Conservation (phyloP, 2,797 vertebrate genomes). For the Xiphorhynchus erythropygius region DNA sequence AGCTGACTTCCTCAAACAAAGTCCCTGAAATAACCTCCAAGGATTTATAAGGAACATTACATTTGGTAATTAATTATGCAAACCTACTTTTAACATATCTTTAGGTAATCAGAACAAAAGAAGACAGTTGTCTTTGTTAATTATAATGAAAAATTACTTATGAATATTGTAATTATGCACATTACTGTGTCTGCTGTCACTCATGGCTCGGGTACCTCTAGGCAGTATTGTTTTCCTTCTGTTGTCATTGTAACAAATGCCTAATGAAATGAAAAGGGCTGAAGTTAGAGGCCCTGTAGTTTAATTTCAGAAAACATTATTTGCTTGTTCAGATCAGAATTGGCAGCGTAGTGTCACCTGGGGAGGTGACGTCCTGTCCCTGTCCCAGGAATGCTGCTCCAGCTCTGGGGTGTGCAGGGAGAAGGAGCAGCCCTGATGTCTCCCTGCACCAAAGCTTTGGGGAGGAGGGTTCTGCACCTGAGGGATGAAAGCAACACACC, state of each 20-base stretch:
- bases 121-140: constrained; percentile 41
- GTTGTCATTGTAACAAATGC: not conserved
- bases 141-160: constrained; percentile 19
- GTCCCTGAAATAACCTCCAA: constrained; percentile 20
- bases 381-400: rapidly evolving
- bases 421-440: no score
- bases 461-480: not conserved
- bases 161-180: constrained; percentile 32
- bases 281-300: not conserved
- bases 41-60: not conserved
- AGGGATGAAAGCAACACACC: not conserved
- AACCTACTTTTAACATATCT: constrained; percentile 9
- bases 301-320: not conserved
- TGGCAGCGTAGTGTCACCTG: rapidly evolving
- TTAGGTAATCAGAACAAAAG: constrained; percentile 49
- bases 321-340: rapidly evolving
- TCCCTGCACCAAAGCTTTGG: not conserved
- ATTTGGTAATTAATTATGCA: constrained; percentile 53
- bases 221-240: not conserved
- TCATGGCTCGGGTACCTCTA: not conserved
- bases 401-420: rapidly evolving
- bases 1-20: constrained; percentile 9
- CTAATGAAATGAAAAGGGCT: not conserved
- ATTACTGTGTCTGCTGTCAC: not conserved
- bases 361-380: not conserved